phyloP scores from a whole-genome alignment of 2,113 vertebrate species.

The Phaetusa simplex region DNA sequence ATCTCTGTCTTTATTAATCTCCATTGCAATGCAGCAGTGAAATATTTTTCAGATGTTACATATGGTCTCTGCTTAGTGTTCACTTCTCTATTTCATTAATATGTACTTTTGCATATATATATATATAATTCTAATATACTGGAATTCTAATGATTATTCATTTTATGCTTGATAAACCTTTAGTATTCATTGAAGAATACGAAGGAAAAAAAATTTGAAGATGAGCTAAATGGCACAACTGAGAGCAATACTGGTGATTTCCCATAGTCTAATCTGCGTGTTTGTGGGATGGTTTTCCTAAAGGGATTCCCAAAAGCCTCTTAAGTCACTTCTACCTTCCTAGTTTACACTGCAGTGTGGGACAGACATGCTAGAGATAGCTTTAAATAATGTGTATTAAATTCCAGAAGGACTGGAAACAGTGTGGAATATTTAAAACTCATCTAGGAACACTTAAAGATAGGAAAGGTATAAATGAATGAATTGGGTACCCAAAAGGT shows the following conservation, averaged over 20 bases:
- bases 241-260: not conserved
- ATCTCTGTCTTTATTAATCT: not conserved
- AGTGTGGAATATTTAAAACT: not conserved
- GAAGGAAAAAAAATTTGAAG: not conserved
- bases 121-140: not conserved
- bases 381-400: not conserved
- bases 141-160: not conserved
- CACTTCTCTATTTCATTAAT: not conserved
- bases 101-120: not conserved
- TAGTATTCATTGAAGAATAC: not conserved
- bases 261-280: not conserved
- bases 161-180: not conserved
- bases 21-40: not conserved
- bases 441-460: not conserved
- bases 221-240: not conserved
- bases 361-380: not conserved
- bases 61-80: not conserved
- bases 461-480: not conserved
- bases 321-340: not conserved
- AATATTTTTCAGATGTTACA: not conserved
- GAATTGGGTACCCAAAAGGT: not conserved
- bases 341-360: not conserved
- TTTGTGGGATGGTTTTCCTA: not conserved
- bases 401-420: not conserved
- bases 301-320: not conserved